Conservation (phyloP, 2,113 vertebrate species). For the Bolborhynchus lineola region DNA sequence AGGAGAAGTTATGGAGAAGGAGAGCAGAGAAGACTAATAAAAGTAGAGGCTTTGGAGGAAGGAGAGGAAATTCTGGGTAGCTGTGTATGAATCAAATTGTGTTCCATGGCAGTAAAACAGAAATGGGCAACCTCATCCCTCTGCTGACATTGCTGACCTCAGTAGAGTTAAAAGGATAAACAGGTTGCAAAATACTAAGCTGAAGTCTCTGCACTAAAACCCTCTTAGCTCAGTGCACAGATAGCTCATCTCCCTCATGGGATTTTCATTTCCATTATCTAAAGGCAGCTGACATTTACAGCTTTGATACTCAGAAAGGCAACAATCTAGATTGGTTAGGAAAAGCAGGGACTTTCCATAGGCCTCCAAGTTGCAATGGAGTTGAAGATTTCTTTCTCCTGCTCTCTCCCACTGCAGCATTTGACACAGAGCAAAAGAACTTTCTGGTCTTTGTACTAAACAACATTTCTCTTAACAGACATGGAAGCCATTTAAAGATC, state of each 20-base stretch:
- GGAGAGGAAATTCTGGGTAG: slow-evolving; percentile 30
- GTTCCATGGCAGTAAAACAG: slow-evolving; percentile 47
- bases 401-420: neutral
- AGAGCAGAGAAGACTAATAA: neutral
- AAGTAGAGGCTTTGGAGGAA: slow-evolving; percentile 14
- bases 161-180: neutral
- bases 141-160: slow-evolving; percentile 8
- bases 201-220: slow-evolving; percentile 37
- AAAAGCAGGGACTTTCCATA: neutral
- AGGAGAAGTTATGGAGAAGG: slow-evolving; percentile 23
- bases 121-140: slow-evolving; percentile 24
- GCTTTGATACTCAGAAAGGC: neutral
- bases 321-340: neutral
- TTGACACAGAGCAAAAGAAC: neutral
- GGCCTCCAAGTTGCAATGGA: neutral
- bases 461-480: neutral
- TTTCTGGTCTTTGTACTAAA: neutral
- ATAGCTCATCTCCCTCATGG: neutral
- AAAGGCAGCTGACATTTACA: neutral
- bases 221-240: neutral
- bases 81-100: slow-evolving; percentile 13
- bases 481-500: neutral
- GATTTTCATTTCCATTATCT: slow-evolving; percentile 4
- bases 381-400: neutral
- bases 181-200: neutral